Conservation (phyloP, 2,888 invertebrate species). For the Chloroclysta siterata region DNA sequence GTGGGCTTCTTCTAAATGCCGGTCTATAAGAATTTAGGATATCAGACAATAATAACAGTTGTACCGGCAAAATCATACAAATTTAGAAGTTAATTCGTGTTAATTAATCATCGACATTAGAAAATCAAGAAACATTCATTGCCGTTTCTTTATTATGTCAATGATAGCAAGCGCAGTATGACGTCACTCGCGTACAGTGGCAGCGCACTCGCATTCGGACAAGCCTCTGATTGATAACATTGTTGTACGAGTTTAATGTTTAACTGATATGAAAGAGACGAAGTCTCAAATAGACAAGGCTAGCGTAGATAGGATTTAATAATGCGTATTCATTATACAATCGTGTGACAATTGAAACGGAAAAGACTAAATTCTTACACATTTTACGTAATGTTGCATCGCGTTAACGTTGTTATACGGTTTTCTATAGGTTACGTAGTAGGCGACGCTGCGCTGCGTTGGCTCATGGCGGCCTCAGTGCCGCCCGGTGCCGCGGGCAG, state of each 20-base stretch:
- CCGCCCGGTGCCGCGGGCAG: slow-evolving; percentile 22
- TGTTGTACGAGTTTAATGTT: slow-evolving; percentile 71
- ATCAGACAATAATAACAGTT: slow-evolving; percentile 79
- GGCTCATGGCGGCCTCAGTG: background rate
- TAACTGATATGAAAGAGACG: slow-evolving; percentile 77
- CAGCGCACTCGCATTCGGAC: slow-evolving; percentile 27
- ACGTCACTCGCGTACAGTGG: slow-evolving; percentile 30
- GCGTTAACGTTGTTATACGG: slow-evolving; percentile 76
- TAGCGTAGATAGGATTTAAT: slow-evolving; percentile 81
- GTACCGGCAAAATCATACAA: slow-evolving; percentile 51
- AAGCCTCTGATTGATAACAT: slow-evolving; percentile 46
- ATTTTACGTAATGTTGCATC: slow-evolving; percentile 81
- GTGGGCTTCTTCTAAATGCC: slow-evolving; percentile 64
- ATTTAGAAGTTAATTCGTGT: slow-evolving; percentile 38
- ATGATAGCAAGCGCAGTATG: slow-evolving; percentile 37
- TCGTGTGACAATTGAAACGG: slow-evolving; percentile 82
- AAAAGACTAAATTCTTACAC: slow-evolving; percentile 83
- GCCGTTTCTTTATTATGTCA: slow-evolving; percentile 42
- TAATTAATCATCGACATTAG: background rate
- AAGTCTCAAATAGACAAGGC: slow-evolving; percentile 81
- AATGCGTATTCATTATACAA: slow-evolving; percentile 77
- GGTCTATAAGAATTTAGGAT: slow-evolving; percentile 75
- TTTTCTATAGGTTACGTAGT: slow-evolving; percentile 69
- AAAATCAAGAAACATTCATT: slow-evolving; percentile 1
- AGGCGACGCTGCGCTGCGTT: slow-evolving; percentile 48